These are phyloP conservation scores for Bradynema listronoti DNA, from an alignment of 1,140 invertebrate species.

Conservation along the genomic window DNA sequence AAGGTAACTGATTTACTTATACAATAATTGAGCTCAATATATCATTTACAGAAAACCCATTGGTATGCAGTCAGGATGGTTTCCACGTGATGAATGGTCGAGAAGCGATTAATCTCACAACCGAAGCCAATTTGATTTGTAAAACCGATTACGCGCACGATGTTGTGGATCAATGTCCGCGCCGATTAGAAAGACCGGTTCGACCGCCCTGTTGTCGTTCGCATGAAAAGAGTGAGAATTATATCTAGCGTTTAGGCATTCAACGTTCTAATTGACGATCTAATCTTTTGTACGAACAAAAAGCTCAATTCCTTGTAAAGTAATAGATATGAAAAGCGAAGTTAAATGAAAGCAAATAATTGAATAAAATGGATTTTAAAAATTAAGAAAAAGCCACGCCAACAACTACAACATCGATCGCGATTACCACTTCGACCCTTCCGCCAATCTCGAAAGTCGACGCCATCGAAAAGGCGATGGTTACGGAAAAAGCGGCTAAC, in stretches of 20 bases:
- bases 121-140: constrained; percentile 51
- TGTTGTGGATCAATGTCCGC: constrained; percentile 47
- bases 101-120: constrained; percentile 56
- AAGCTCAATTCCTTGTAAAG: not conserved
- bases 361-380: too few relatives aligned
- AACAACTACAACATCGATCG: constrained; percentile 4
- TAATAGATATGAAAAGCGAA: not conserved
- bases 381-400: not conserved
- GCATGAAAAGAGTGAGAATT: not conserved
- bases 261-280: not conserved
- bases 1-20: constrained; percentile 30
- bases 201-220: constrained; percentile 25
- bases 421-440: not conserved
- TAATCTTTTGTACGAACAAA: not conserved
- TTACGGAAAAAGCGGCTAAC: too few relatives aligned
- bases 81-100: constrained; percentile 56
- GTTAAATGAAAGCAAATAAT: too few relatives aligned
- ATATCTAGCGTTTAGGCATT: not conserved
- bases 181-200: constrained; percentile 23
- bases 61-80: constrained; percentile 55
- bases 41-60: constrained; percentile 49
- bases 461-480: not conserved
- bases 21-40: not conserved
- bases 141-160: constrained; percentile 45
- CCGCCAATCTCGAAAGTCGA: not conserved